These are phyloP conservation scores for Ia io DNA, from an alignment of 2,113 vertebrate genomes.

Conservation along the genomic window DNA sequence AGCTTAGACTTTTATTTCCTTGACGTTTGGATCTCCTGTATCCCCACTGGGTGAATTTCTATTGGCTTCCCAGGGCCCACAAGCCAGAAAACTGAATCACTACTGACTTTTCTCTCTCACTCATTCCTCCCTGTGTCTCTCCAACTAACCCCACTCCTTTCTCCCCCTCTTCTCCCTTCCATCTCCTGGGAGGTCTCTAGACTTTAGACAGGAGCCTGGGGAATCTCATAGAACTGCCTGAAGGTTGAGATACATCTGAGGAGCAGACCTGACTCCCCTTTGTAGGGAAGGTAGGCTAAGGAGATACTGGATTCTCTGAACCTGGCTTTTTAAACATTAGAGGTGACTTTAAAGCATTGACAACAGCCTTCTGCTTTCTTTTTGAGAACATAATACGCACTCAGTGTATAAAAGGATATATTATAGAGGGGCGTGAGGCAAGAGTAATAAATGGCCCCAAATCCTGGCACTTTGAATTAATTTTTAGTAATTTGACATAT, in stretches of 20 bases:
- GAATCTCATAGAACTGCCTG: neutral
- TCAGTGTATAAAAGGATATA: neutral
- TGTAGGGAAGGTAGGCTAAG: neutral
- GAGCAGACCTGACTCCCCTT: neutral
- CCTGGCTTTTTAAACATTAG: neutral
- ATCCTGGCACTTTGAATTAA: neutral
- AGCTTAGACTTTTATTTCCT: neutral
- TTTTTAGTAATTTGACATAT: neutral
- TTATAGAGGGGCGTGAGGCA: neutral
- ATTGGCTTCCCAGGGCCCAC: neutral
- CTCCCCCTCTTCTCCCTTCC: neutral
- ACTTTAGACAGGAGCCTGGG: neutral
- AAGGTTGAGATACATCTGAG: neutral
- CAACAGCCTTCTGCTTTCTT: neutral
- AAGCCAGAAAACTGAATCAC: neutral
- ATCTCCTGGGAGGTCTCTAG: accelerated
- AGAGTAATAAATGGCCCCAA: neutral
- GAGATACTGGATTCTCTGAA: neutral
- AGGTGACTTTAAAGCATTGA: neutral
- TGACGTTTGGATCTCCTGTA: neutral
- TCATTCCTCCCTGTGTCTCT: neutral
- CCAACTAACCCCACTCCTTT: too few relatives aligned
- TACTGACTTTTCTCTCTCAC: neutral
- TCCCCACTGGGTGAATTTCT: neutral
- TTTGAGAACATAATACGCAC: neutral